A percentile compares a stretch with the other conserved stretches of the same genome.
These are phyloP conservation scores for Ochotona princeps DNA, from an alignment of 2,113 vertebrate species.

Conservation along the genomic window DNA sequence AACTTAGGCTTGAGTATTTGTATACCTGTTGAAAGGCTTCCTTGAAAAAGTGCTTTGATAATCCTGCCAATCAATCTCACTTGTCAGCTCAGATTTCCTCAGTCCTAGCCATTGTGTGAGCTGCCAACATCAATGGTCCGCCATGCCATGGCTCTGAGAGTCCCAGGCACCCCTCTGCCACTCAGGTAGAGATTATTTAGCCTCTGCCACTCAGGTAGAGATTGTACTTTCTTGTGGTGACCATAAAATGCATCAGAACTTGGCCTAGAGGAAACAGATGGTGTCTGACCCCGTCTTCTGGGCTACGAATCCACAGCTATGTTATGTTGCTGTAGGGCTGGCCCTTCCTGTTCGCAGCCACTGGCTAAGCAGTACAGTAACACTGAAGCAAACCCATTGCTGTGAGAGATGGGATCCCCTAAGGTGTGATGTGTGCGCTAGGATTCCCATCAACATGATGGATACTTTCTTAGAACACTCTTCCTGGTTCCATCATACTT, in stretches of 20 bases:
- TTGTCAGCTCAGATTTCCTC: not conserved
- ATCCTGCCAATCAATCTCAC: not conserved
- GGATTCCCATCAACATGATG: not conserved
- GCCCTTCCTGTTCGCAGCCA: not conserved
- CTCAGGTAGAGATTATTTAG: not conserved
- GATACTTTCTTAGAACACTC: not conserved
- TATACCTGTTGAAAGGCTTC: not conserved
- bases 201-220: not conserved
- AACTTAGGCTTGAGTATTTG: not conserved
- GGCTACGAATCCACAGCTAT: not conserved
- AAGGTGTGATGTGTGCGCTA: not conserved
- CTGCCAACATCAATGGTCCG: not conserved
- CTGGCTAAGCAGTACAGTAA: not conserved
- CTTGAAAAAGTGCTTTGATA: not conserved
- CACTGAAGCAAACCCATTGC: not conserved
- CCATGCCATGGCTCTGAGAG: not conserved
- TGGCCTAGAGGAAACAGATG: not conserved
- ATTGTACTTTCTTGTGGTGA: not conserved
- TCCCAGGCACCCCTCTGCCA: not conserved
- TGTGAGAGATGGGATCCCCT: too few species aligned
- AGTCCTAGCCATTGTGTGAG: not conserved
- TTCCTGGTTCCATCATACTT: not conserved
- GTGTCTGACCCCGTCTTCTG: not conserved
- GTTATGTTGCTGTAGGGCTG: not conserved
- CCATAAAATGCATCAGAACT: not conserved